Evolutionary conservation across 2,113 vertebrate genomes (phyloP).

Genomic region (Struthidea cinerea): DNA sequence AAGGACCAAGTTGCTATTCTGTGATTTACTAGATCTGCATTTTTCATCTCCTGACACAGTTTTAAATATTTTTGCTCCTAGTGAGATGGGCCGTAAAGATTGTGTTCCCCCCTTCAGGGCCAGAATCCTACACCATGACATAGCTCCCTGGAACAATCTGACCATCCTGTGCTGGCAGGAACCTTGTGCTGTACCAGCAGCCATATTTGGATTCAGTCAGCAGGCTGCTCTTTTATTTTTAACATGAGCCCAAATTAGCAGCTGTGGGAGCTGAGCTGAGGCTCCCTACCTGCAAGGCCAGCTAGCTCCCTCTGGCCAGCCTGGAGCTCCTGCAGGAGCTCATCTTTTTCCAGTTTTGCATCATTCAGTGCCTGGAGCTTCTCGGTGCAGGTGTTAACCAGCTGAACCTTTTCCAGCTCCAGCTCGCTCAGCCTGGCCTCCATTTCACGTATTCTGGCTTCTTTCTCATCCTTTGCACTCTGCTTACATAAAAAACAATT

Average conservation of each 20-base stretch:
- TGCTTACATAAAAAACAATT: neutral
- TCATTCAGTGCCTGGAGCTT: slow-evolving; percentile 64
- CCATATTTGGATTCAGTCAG: neutral
- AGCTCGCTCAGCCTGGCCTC: slow-evolving; percentile 67
- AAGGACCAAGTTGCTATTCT: neutral
- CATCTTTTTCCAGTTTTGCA: slow-evolving; percentile 72
- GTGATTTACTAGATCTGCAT: neutral
- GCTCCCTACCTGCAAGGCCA: slow-evolving; percentile 70
- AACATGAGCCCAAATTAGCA: neutral
- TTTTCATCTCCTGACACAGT: neutral
- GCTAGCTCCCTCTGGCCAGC: slow-evolving; percentile 51
- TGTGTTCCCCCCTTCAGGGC: neutral
- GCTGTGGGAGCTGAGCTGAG: neutral
- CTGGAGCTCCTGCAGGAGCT: slow-evolving; percentile 71
- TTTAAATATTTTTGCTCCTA: neutral
- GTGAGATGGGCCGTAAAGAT: neutral
- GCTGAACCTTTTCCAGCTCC: slow-evolving; percentile 70
- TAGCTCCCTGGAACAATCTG: neutral
- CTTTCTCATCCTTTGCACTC: slow-evolving; percentile 67
- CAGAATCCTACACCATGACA: neutral
- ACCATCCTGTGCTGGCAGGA: neutral
- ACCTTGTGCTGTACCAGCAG: neutral
- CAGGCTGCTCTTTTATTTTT: slow-evolving; percentile 33
- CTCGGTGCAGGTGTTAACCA: slow-evolving; percentile 65
- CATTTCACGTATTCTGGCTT: slow-evolving; percentile 58